Base-by-base conservation (phyloP, 1,140 invertebrate species). In the Drosophila quadrilineata region DNA sequence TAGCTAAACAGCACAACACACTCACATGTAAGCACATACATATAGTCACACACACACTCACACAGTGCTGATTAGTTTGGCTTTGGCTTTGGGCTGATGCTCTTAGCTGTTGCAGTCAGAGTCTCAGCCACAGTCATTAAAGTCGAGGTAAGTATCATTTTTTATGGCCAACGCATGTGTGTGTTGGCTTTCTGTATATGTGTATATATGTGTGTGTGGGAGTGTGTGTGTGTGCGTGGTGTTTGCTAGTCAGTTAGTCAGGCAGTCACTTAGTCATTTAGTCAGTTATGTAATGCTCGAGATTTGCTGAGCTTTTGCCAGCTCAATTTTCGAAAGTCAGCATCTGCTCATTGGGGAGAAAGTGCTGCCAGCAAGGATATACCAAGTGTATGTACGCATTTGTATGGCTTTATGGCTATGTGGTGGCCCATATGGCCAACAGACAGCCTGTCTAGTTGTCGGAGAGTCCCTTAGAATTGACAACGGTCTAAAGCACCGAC, bases 111-210 rank as follows among this genome's bases (percentile, higher is more conserved):
- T 65, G 40, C 48, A 76, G 74, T 38, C 79, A 68, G 77, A 84
- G 68, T 69, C 68, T 76, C 21, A 62, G 49, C 40, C 49, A 63
- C 63, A 82, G 79, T 74, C 77, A 82, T 82, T 82, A 82, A 82
- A 82, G 77, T 59, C 73, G 71, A 77, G 77, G 77, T 84, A 82
- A 82, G 77, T 70, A 82, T 82, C 69, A 82, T 74, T 85, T 84
- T 84, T 85, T 84, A 84, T 84, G 66, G 58, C 60, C 58, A 17
- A 56, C 50, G 41, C 33, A 45, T 45, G 52, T 69, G 59, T 50
- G 45, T 46, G 29, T 31, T 0, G 36, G 54, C n/a, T n/a, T n/a
- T n/a, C n/a, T 68, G 48, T 58, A 33, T 62, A 35, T 45, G 33
- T 56, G 59, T 36, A 54, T 48, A 29, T 48, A 3, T 53, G 40